Evolutionary conservation across 1,140 invertebrate genomes (phyloP).

Genomic region (Megalopta genalis): DNA sequence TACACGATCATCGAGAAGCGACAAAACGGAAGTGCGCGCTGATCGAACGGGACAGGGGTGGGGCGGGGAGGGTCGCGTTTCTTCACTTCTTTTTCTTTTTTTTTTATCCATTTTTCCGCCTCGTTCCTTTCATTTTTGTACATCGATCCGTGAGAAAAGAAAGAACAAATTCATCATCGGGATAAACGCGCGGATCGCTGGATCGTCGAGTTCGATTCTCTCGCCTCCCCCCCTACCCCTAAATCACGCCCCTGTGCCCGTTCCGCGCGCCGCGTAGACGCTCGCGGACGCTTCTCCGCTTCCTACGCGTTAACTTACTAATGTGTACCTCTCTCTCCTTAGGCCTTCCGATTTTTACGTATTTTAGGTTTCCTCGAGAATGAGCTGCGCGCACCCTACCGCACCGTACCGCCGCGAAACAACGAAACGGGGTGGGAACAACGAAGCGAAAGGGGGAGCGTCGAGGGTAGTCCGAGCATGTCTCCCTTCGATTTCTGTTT

Average conservation of each 20-base stretch:
- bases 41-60: conserved; percentile 3
- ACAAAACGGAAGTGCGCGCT: conserved; percentile 4
- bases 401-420: not conserved
- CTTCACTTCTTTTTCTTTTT: not conserved
- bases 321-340: conserved; percentile 34
- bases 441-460: not conserved
- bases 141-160: conserved; percentile 29
- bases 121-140: conserved; percentile 31
- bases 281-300: conserved; percentile 39
- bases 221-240: not conserved
- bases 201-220: no score
- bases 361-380: conserved; percentile 46
- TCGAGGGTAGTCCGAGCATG: no score
- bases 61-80: not conserved
- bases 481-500: not conserved
- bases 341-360: conserved; percentile 61
- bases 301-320: conserved; percentile 52
- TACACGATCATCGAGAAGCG: conserved; percentile 29
- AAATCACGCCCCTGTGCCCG: not conserved
- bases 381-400: conserved; percentile 27
- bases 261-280: conserved; percentile 29
- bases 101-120: not conserved
- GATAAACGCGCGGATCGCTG: not conserved
- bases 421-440: not conserved
- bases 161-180: not conserved